Evolutionary conservation across 2,888 invertebrate species (phyloP).

Genomic region (Willowsia nigromaculata): DNA sequence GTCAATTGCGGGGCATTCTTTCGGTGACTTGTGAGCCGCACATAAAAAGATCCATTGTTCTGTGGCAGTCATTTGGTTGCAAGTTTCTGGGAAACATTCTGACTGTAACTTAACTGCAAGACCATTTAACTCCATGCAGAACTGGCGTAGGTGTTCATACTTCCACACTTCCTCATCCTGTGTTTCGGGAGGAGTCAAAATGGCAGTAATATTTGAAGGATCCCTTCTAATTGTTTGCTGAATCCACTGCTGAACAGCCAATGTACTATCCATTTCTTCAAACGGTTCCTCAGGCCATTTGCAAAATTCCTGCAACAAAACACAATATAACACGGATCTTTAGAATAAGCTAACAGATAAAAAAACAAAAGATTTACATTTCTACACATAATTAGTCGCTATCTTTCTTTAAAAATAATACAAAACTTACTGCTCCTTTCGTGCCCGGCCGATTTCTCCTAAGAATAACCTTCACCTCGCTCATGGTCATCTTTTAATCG

Average conservation of each 20-base stretch:
- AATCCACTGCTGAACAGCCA: constrained; percentile 99
- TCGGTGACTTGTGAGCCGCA: constrained; percentile 99
- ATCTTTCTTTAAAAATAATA: not conserved
- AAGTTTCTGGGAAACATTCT: constrained; percentile 97
- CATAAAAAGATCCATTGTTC: constrained; percentile 99
- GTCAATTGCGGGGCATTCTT: constrained; percentile 99
- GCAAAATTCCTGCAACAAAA: constrained; percentile 90
- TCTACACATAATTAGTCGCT: not conserved
- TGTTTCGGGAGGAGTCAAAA: constrained; percentile 96
- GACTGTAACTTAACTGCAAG: constrained; percentile 96
- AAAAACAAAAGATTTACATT: not conserved
- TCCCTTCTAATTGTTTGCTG: constrained; percentile 97
- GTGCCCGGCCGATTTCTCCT: constrained; percentile 95
- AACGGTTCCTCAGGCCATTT: constrained; percentile 99
- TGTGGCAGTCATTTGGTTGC: constrained; percentile 99
- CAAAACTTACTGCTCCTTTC: constrained; percentile 87
- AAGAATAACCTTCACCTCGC: constrained; percentile 89
- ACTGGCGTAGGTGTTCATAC: constrained; percentile 99
- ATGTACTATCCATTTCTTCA: constrained; percentile 99
- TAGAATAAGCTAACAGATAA: no score
- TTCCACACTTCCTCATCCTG: constrained; percentile 99
- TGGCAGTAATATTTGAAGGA: constrained; percentile 94
- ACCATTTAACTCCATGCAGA: constrained; percentile 99
- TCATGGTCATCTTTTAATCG: constrained; percentile 83
- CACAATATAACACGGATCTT: not conserved